phyloP scores from a whole-genome alignment of 2,797 vertebrate genomes.

The Hipposideros larvatus region DNA sequence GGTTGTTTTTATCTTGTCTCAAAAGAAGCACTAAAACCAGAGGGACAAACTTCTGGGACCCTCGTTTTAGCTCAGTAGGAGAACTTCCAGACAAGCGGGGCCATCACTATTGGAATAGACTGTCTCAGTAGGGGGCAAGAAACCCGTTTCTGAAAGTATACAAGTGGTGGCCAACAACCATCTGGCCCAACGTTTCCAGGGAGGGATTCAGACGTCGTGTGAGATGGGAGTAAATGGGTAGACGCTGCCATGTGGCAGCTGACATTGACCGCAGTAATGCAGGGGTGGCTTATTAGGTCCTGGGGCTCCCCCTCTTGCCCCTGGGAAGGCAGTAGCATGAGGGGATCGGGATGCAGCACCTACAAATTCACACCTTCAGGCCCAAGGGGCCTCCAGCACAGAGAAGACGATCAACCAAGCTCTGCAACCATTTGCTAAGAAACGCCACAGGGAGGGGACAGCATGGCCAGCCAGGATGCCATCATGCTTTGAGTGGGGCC shows the following conservation, averaged over 20 bases:
- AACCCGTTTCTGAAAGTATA: neutral
- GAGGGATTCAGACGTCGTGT: fast-evolving
- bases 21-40: neutral
- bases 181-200: neutral
- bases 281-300: neutral
- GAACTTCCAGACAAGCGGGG: neutral
- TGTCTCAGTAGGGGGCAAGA: neutral
- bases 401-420: neutral
- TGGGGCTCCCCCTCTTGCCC: neutral
- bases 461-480: neutral
- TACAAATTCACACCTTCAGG: neutral
- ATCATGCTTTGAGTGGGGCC: neutral
- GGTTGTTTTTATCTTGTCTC: neutral
- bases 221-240: neutral
- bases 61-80: neutral
- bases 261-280: neutral
- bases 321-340: neutral
- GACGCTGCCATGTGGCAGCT: fast-evolving
- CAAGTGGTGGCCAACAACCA: neutral
- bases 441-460: neutral
- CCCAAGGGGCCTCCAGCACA: neutral
- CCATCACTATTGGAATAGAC: fast-evolving
- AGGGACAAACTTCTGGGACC: neutral
- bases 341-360: neutral
- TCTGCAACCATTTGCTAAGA: constrained; percentile 40